Conservation (phyloP, 2,888 invertebrate species). For the Phortica okadai region DNA sequence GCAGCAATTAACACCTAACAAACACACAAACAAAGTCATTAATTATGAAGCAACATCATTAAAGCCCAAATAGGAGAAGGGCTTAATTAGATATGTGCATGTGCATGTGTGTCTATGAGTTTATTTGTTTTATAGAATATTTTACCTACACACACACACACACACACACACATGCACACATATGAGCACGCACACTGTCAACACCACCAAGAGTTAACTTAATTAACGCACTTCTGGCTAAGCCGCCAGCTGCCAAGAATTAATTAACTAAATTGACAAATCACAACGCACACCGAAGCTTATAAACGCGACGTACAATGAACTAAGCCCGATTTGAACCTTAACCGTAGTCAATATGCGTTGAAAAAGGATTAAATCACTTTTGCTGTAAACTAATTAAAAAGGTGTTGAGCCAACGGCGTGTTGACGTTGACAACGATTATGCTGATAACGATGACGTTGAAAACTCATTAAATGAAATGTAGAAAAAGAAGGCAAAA, state of each 20-base stretch:
- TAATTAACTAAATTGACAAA: constrained; percentile 66
- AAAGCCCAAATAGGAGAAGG: too few relatives aligned
- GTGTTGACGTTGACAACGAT: not conserved
- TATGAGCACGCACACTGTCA: not conserved
- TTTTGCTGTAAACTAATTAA: constrained; percentile 20
- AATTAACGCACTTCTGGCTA: constrained; percentile 26
- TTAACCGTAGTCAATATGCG: not conserved
- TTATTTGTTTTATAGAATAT: too few relatives aligned
- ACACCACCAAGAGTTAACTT: not conserved
- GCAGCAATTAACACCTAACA: too few relatives aligned
- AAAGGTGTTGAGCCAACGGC: constrained; percentile 24
- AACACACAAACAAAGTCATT: too few relatives aligned
- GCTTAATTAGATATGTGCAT: too few relatives aligned
- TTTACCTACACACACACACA: constrained; percentile 37
- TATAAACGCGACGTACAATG: not conserved
- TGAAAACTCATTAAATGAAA: constrained; percentile 11
- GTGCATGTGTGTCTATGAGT: too few relatives aligned
- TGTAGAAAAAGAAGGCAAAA: not conserved
- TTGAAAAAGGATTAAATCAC: constrained; percentile 20
- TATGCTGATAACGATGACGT: not conserved
- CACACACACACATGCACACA: constrained; percentile 39
- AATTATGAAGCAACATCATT: too few relatives aligned
- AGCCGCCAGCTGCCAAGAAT: constrained; percentile 22
- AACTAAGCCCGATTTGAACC: not conserved
- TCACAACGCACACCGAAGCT: constrained; percentile 37